Conservation (phyloP, 2,888 invertebrate species). For the Trichopria drosophilae region DNA sequence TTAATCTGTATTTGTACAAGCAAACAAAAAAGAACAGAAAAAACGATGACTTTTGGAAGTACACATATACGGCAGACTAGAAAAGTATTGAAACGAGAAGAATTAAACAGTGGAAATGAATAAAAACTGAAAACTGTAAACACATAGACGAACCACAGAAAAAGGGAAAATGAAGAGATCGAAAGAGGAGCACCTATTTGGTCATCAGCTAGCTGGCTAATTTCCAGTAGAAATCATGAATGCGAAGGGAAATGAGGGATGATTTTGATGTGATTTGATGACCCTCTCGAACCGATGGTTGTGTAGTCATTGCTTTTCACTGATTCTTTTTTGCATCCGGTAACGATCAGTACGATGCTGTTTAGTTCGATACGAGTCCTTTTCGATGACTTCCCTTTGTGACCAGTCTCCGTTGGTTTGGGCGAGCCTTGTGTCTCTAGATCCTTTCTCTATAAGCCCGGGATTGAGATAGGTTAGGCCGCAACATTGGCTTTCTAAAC, state of each 20-base stretch:
- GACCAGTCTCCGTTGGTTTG: constrained; percentile 23
- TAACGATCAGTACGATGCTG: constrained; percentile 25
- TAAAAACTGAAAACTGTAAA: too few species aligned
- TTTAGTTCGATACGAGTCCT: constrained; percentile 41
- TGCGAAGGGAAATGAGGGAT: constrained; percentile 42
- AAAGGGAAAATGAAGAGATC: too few species aligned
- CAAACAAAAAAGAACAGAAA: too few species aligned
- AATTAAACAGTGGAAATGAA: constrained; percentile 34
- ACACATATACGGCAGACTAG: constrained; percentile 15
- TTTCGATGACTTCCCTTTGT: constrained; percentile 44
- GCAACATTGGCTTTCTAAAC: constrained; percentile 41
- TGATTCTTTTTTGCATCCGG: constrained; percentile 51
- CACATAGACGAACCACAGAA: too few species aligned
- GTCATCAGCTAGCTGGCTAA: constrained; percentile 59
- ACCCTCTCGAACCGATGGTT: constrained; percentile 47
- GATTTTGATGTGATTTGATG: constrained; percentile 54
- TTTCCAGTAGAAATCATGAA: constrained; percentile 58
- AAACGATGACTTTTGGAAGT: too few species aligned
- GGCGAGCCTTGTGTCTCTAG: constrained; percentile 22
- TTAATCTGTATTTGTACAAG: too few species aligned
- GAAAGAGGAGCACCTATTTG: constrained; percentile 50
- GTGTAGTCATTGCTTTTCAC: constrained; percentile 56
- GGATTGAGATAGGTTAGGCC: constrained; percentile 54
- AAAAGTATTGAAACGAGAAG: constrained; percentile 33
- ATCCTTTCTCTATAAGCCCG: constrained; percentile 44